Percentiles rank a stretch among this genome's conserved stretches.
phyloP scores from a whole-genome alignment of 2,797 vertebrate species.

The Leptatherina wallacei region DNA sequence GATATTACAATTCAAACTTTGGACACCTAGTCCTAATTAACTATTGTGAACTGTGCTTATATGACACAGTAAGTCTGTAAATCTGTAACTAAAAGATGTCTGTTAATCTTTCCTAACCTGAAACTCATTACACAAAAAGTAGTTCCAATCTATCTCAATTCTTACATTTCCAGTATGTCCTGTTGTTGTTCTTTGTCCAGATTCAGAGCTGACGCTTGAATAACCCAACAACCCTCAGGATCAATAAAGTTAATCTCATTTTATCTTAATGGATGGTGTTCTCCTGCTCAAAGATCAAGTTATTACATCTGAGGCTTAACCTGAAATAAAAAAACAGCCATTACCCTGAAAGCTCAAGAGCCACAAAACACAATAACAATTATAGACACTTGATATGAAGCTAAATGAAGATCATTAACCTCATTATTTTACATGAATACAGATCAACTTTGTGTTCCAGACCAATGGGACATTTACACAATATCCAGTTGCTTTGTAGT shows the following conservation, averaged over 20 bases:
- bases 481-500: not conserved
- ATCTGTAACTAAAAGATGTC: slow-evolving; percentile 34
- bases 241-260: slow-evolving; percentile 47
- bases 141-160: not conserved
- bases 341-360: slow-evolving; percentile 3
- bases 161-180: not conserved
- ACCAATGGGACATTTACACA: slow-evolving; percentile 2
- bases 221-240: slow-evolving; percentile 8
- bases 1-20: slow-evolving; percentile 3
- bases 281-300: slow-evolving; percentile 44
- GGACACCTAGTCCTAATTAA: not conserved
- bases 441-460: not conserved
- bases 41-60: not conserved
- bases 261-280: slow-evolving; percentile 30
- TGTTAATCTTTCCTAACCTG: slow-evolving; percentile 27
- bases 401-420: not conserved
- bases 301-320: slow-evolving; percentile 38
- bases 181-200: not conserved
- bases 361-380: slow-evolving; percentile 10
- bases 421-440: not conserved
- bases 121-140: not conserved
- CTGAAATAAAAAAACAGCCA: slow-evolving; percentile 18
- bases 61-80: slow-evolving; percentile 30
- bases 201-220: not conserved
- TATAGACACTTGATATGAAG: not conserved